phyloP scores from a whole-genome alignment of 2,797 vertebrate species.

The Octomys mimax region DNA sequence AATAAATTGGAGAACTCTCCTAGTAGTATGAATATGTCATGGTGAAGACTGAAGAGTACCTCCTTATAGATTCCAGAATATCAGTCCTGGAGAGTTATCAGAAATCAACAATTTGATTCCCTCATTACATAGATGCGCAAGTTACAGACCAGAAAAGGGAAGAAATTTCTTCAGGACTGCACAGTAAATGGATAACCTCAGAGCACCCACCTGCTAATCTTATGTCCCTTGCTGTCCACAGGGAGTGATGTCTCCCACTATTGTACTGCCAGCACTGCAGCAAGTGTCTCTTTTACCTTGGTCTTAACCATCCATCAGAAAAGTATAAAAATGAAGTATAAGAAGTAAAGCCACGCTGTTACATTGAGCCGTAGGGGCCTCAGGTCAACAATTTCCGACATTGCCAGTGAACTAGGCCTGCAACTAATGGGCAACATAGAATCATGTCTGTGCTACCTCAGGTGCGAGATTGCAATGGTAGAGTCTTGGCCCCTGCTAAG shows the following conservation, averaged over 20 bases:
- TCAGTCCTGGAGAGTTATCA: neutral
- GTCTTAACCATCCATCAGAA: no score
- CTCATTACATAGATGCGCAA: neutral
- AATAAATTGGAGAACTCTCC: neutral
- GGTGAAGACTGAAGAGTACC: neutral
- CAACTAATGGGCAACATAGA: neutral
- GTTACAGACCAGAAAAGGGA: neutral
- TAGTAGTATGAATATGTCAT: neutral
- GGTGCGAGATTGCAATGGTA: rapidly evolving
- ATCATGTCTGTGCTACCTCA: neutral
- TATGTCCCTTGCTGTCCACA: neutral
- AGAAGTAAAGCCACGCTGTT: no score
- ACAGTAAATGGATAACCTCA: neutral
- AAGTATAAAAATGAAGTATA: no score
- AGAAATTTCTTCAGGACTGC: neutral
- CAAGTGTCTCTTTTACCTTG: neutral
- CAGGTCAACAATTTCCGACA: no score
- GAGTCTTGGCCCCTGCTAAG: neutral
- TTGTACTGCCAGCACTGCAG: neutral
- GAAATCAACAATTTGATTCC: neutral
- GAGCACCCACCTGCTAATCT: neutral
- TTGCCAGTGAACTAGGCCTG: neutral
- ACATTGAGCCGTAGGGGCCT: no score
- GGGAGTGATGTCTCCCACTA: neutral
- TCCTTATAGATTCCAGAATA: neutral